Base-by-base conservation (phyloP, 2,888 invertebrate genomes). In the Dasysyrphus albostriatus region DNA sequence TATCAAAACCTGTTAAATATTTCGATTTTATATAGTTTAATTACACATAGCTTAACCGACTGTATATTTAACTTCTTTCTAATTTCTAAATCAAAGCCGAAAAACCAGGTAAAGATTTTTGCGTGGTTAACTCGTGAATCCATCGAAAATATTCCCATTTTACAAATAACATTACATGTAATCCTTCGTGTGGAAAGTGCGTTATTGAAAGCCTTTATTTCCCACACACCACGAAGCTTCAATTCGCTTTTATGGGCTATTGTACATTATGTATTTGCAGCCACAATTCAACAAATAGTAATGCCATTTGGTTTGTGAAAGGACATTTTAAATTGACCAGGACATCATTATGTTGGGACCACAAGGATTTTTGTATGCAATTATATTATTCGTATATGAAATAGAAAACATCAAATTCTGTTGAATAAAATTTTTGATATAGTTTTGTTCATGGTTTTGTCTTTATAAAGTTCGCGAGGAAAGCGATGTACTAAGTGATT, bases 241-340 rank as follows among this genome's bases (percentile, higher is more conserved):
- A 58, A 58, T 34, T 58, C 34, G 9, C n/a, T 37, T 58, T 58
- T 37, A 34, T 58, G 12, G n/a, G 0, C 5, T 9, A 56, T 56
- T 34, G 34, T 32, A 32, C 32, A 5, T 32, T 16, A 34, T 10
- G 16, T 6, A 37, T 37, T 58, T 37, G 10, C n/a, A 61, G 42
- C 61, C 61, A 42, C 61, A 61, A 61, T 42, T 61, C 61, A 44
- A 14, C 61, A 61, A 61, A 61, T 61, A 44, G 29, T 61, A 61
- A 61, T 61, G 42, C n/a, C 19, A 59, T 14, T n/a, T 42, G 19
- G 19, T 16, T 59, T 59, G 34, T 24, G 19, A 19, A n/a, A 42
- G 61, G 24, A 44, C 29, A 61, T 42, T 61, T 42, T 8, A 61
- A 42, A 42, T 61, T 61, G 61, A 61, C 61, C 61, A 42, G 42